Evolutionary conservation across 1,140 invertebrate species (phyloP).

Genomic region (Calephelis nemesis): DNA sequence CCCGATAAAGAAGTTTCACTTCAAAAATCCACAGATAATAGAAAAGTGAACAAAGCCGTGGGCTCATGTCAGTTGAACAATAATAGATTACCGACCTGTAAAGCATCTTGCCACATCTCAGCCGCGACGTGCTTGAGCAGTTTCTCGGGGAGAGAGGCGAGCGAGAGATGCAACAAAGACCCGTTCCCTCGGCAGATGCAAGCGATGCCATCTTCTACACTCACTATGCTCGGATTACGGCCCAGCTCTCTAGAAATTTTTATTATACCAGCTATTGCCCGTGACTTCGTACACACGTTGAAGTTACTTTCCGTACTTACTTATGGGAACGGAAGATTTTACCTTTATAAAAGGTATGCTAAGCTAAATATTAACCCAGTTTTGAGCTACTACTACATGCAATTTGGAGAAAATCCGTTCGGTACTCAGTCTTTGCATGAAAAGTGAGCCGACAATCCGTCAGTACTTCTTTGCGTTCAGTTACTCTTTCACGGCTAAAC

Average conservation of each 20-base stretch:
- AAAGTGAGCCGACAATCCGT: neutral
- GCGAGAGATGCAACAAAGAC: constrained; percentile 77
- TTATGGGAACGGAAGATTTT: too few species aligned
- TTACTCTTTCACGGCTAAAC: too few species aligned
- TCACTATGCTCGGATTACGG: constrained; percentile 85
- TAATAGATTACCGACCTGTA: constrained; percentile 53
- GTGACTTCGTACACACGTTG: too few species aligned
- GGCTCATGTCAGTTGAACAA: neutral
- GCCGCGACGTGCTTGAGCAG: constrained; percentile 80
- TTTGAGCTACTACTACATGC: constrained; percentile 5
- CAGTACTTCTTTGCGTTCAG: too few species aligned
- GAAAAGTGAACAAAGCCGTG: too few species aligned
- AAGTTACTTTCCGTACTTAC: too few species aligned
- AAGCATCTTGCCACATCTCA: constrained; percentile 72
- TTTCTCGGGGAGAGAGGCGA: constrained; percentile 78
- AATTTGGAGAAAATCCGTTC: neutral
- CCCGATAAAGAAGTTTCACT: too few species aligned
- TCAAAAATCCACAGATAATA: neutral
- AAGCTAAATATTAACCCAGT: too few species aligned
- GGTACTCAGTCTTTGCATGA: neutral
- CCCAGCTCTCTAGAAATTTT: constrained; percentile 82
- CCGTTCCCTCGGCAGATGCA: constrained; percentile 79
- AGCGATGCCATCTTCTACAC: constrained; percentile 89
- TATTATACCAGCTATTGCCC: neutral
- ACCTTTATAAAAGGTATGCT: too few species aligned